Evolutionary conservation across 2,888 invertebrate genomes (phyloP).

Genomic region (Agonopterix subpropinquella): DNA sequence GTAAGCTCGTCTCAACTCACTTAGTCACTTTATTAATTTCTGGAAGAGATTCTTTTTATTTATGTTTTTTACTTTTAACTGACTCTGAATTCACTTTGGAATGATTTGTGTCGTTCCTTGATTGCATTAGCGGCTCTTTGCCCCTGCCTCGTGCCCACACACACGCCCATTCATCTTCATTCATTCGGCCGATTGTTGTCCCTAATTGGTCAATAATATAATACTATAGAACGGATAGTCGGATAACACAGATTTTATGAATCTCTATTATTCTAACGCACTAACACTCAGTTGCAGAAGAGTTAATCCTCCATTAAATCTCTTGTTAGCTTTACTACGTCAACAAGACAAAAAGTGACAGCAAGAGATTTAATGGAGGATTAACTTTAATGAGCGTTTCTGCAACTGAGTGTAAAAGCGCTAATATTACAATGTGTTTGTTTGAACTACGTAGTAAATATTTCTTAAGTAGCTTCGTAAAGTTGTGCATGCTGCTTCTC

Average conservation of each 20-base stretch:
- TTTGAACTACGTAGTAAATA: too few species aligned
- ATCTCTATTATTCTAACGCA: not conserved
- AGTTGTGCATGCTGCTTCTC: too few species aligned
- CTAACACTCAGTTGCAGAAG: too few species aligned
- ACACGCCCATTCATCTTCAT: constrained; percentile 13
- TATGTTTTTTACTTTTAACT: constrained; percentile 14
- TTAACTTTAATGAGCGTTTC: too few species aligned
- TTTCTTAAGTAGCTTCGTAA: too few species aligned
- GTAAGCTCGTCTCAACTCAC: constrained; percentile 31
- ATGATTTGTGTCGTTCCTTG: constrained; percentile 40
- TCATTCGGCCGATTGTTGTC: not conserved
- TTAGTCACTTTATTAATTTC: constrained; percentile 53
- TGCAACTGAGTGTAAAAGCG: too few species aligned
- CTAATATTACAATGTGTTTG: too few species aligned
- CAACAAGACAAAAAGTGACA: too few species aligned
- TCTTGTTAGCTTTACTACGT: too few species aligned
- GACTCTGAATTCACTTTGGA: constrained; percentile 28
- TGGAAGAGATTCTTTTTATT: constrained; percentile 21
- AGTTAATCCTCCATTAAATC: too few species aligned
- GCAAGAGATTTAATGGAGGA: too few species aligned
- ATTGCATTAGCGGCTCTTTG: constrained; percentile 34
- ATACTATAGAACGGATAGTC: not conserved
- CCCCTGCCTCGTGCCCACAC: constrained; percentile 19
- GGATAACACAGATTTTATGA: too few species aligned
- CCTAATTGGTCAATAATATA: not conserved